Evolutionary conservation across 2,797 vertebrate species (phyloP), one percentile per base, ranked within the genome.

Genomic region (Macropodus opercularis): DNA sequence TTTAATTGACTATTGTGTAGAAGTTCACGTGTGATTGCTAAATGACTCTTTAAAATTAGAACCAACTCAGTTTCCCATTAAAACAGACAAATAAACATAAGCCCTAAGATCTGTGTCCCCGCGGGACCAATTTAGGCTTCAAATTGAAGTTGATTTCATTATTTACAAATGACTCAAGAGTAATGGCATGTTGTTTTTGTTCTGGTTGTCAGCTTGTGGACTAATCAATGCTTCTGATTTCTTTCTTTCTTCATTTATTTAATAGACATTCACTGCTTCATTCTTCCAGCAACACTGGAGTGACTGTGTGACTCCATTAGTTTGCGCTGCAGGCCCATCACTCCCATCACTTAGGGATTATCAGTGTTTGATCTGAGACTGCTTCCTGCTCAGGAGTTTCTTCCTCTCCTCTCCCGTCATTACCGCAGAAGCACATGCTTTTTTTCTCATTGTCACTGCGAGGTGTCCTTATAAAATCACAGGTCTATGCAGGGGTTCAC

Each of bases 261-360:
- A 54, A 55, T 26, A 29, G 42, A 59, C 50, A 43, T 65, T 49
- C 44, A 81, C 72, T 49, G 56, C 83, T 75, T 79, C 18, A 34
- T 43, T 60, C 51, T 57, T 63, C 69, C 64, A 57, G 19, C 32
- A 55, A 52, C 68, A 71, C 50, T 24, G 3, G 64, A 32, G 58
- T 34, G 56, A 62, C 72, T 65, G 61, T 73, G 72, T 50, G 54
- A 67, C 69, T 79, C 71, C 72, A 77, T 87, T 82, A 69, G 61
- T 75, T 80, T 22, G n/a, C 52, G 63, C 46, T 26, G 51, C 41
- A 79, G 66, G 50, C 63, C 59, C 75, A 46, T 81, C 62, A 46
- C 46, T 60, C 27, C 32, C 15, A 63, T 38, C 38, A 15, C 35
- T 72, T 31, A 24, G 24, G 10, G 17, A 71, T 64, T 71, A 63